A percentile compares a stretch with the other conserved stretches of the same genome.
Evolutionary conservation across 2,113 vertebrate genomes (phyloP).

Genomic region (Thalassarche chlororhynchos): DNA sequence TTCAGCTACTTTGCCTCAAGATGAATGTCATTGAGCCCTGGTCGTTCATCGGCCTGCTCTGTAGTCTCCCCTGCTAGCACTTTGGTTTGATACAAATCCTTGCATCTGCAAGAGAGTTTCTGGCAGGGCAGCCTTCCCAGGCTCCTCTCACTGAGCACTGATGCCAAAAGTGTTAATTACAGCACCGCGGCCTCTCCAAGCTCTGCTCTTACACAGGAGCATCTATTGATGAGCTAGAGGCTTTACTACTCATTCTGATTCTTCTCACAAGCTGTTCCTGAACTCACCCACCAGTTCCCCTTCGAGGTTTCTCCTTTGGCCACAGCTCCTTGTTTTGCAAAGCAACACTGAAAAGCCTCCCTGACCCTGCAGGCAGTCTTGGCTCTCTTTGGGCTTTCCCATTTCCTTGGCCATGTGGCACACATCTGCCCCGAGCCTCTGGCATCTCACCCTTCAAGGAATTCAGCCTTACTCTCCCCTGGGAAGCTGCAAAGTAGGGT

Average conservation of each 20-base stretch:
- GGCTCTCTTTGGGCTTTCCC: neutral
- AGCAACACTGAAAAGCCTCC: neutral
- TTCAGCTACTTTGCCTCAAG: neutral
- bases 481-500: neutral
- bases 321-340: neutral
- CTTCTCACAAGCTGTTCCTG: neutral
- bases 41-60: neutral
- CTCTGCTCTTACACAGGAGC: neutral
- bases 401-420: neutral
- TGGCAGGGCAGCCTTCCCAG: neutral
- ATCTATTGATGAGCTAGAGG: neutral
- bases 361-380: neutral
- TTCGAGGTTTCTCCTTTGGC: neutral
- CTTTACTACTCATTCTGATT: neutral
- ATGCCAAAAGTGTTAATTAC: neutral
- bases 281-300: neutral
- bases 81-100: neutral
- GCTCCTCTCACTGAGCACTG: neutral
- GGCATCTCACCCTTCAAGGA: neutral
- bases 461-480: neutral
- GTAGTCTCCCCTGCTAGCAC: neutral
- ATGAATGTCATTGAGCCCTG: neutral
- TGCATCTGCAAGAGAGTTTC: neutral
- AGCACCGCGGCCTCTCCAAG: neutral
- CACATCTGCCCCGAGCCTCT: rapidly evolving